Evolutionary conservation across 2,113 vertebrate genomes (phyloP), one percentile per base, ranked within the genome.

Genomic region (Myrmophylax atrothorax): DNA sequence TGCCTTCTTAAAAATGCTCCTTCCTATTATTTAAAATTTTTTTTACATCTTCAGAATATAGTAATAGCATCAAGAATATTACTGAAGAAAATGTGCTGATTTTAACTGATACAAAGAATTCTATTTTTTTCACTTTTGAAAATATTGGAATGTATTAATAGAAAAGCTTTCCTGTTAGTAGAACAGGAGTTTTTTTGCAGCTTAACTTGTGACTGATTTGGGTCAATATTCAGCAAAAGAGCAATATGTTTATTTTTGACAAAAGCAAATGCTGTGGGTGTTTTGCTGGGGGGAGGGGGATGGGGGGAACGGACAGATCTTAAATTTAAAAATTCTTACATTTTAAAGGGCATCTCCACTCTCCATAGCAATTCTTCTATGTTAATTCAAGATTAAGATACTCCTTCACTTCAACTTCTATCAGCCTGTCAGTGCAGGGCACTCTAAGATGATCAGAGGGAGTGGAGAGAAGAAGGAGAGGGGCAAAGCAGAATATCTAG

Each of bases 381-480:
- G 14, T 60, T 66, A 23, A 15, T 77, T 63, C 42, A 46, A 46
- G 46, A 24, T 40, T 18, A 33, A 66, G 26, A 26, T 16, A 14
- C 4, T 38, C 10, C 35, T 22, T 88, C 35, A 5, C 26, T 47
- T 55, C 13, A 18, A 2, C 53, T 26, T 64, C 31, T 26, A 0
- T 18, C 18, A 56, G 53, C 49, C 44, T 82, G 28, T 60, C 18
- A 50, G 46, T 49, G 58, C 49, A 33, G 19, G 3, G 0, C 9
- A 12, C 22, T 72, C 23, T 26, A 13, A 74, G 68, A 55, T 26
- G 22, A 7, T 2, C 2, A 26, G 42, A 62, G 13, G 50, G 37
- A 83, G 62, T 0, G 0, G 22, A 23, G 18, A 3, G 3, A 68
- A 56, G 50, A 49, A 62, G 31, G 17, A 22, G n/a, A 68, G 19